Conservation (phyloP, 2,113 vertebrate species). For the Strix uralensis region DNA sequence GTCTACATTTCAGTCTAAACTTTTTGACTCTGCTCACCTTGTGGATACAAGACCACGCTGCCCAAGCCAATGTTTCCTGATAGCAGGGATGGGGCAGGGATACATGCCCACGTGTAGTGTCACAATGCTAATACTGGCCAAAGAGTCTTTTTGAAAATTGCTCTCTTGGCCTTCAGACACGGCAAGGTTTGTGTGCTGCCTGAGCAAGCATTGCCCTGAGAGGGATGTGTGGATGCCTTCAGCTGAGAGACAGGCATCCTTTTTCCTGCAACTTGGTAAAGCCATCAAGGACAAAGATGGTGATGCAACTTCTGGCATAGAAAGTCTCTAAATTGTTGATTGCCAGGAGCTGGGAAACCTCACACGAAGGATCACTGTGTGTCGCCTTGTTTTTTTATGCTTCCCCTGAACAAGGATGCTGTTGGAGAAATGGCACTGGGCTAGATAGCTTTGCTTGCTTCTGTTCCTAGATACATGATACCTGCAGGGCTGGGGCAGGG, state of each 20-base stretch:
- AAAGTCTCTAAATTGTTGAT: neutral
- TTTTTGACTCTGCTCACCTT: no score
- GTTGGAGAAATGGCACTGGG: neutral
- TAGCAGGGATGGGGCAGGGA: neutral
- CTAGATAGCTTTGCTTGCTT: neutral
- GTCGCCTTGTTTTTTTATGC: neutral
- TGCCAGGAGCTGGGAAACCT: neutral
- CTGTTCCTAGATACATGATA: neutral
- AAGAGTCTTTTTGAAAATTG: neutral
- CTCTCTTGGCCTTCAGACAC: neutral
- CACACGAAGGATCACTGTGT: neutral
- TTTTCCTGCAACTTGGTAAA: neutral
- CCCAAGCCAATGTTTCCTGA: neutral
- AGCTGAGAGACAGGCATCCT: neutral
- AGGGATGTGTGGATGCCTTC: neutral
- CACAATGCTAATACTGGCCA: neutral
- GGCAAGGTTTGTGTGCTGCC: neutral
- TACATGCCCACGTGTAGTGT: neutral
- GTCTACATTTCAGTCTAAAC: neutral
- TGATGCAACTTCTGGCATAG: neutral
- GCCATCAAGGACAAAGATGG: neutral
- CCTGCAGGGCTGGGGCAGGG: neutral
- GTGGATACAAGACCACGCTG: neutral
- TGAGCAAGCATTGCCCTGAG: rapidly evolving
- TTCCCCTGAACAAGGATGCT: neutral